Evolutionary conservation across 1,140 invertebrate species (phyloP).

Genomic region (Grapholita molesta): DNA sequence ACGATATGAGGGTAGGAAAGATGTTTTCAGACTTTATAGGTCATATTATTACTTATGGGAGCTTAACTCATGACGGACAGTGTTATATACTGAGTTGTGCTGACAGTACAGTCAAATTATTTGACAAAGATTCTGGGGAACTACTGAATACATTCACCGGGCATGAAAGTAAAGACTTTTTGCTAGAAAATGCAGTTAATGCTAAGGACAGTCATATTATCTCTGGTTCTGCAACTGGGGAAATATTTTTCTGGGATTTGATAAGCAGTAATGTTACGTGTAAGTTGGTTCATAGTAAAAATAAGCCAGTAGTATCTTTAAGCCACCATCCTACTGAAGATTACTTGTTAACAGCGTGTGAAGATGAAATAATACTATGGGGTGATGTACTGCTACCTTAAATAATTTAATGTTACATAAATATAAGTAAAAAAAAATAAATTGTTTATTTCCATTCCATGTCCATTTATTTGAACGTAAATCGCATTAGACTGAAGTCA

Average conservation of each 20-base stretch:
- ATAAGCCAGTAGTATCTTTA: conserved; percentile 83
- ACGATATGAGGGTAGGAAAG: conserved; percentile 93
- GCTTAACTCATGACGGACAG: conserved; percentile 90
- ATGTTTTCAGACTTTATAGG: conserved; percentile 92
- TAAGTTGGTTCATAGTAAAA: conserved; percentile 65
- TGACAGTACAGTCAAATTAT: conserved; percentile 88
- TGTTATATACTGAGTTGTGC: conserved; percentile 91
- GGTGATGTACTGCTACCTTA: conserved; percentile 32
- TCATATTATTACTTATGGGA: conserved; percentile 85
- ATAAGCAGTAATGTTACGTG: conserved; percentile 83
- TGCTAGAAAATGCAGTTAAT: conserved; percentile 92
- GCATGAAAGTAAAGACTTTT: conserved; percentile 88
- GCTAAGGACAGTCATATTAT: conserved; percentile 89
- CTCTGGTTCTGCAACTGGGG: conserved; percentile 92
- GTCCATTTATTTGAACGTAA: conserved; percentile 2
- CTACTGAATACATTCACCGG: conserved; percentile 85
- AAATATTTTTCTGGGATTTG: conserved; percentile 93
- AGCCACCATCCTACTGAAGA: conserved; percentile 85
- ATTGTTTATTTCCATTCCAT: conserved; percentile 6
- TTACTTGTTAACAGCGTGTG: conserved; percentile 82
- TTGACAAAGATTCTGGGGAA: conserved; percentile 86
- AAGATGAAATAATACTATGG: conserved; percentile 83
- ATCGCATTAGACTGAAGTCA: background rate
- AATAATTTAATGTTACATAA: conserved; percentile 28
- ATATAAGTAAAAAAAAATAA: conserved; percentile 23